Conservation (phyloP, 2,888 invertebrate species). For the Meganola albula region DNA sequence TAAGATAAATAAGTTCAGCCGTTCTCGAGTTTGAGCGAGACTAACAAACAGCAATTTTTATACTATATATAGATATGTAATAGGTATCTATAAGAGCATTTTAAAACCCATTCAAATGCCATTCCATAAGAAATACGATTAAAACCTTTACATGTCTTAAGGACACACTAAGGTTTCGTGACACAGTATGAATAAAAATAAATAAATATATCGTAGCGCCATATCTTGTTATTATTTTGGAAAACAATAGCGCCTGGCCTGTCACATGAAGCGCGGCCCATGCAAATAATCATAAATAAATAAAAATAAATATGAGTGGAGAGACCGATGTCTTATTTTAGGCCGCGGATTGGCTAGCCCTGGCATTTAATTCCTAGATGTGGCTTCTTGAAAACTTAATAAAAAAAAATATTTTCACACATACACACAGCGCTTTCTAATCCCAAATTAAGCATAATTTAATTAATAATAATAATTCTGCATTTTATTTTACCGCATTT, state of each 20-base stretch:
- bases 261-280: conserved; percentile 71
- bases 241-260: conserved; percentile 71
- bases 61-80: no score
- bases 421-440: no score
- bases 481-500: no score
- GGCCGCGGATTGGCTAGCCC: conserved; percentile 39
- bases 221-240: conserved; percentile 73
- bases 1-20: no score
- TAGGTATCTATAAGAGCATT: no score
- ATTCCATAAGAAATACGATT: conserved; percentile 54
- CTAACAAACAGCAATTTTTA: no score
- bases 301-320: conserved; percentile 71
- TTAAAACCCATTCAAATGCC: conserved; percentile 64
- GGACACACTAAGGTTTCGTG: conserved; percentile 43
- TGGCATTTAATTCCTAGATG: conserved; percentile 32
- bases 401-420: no score
- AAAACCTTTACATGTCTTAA: conserved; percentile 29
- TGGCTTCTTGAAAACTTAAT: conserved; percentile 5
- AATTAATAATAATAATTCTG: no score
- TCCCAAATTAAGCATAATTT: no score
- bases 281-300: conserved; percentile 77
- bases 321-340: conserved; percentile 67
- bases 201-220: conserved; percentile 54
- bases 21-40: no score
- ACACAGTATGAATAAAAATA: conserved; percentile 40